A percentile compares a stretch with the other conserved stretches of the same genome.
These are phyloP conservation scores for Brachypteracias leptosomus DNA, from an alignment of 2,113 vertebrate species.

Conservation along the genomic window DNA sequence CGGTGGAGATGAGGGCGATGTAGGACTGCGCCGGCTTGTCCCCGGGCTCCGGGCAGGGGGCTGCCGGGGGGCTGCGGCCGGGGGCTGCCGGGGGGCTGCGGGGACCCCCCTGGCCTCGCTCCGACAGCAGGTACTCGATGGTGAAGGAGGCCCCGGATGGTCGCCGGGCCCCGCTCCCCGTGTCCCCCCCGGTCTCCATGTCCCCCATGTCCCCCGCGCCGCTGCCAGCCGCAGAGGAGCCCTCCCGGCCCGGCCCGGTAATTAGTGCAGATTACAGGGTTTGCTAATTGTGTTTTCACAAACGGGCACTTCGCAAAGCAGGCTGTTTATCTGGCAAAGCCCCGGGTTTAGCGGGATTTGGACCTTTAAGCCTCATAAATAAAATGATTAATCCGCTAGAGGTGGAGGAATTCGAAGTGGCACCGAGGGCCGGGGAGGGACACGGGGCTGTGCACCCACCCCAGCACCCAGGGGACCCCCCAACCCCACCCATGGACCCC, in stretches of 20 bases:
- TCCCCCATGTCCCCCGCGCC: not conserved
- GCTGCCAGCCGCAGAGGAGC: not conserved
- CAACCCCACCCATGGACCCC: too few species aligned
- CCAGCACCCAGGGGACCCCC: too few species aligned
- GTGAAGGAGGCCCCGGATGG: slow-evolving; percentile 76
- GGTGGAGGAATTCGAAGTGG: slow-evolving; percentile 61
- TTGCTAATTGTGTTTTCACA: slow-evolving; percentile 75
- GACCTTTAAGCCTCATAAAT: slow-evolving; percentile 66
- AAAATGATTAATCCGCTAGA: slow-evolving; percentile 70
- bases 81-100: not conserved
- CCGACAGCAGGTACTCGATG: slow-evolving; percentile 79
- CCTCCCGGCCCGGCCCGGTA: not conserved
- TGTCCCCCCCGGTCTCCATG: not conserved
- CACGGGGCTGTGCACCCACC: too few species aligned
- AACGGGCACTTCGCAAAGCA: slow-evolving; percentile 63
- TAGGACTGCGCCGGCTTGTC: slow-evolving; percentile 84
- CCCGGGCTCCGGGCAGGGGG: not conserved
- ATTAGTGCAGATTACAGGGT: slow-evolving; percentile 62
- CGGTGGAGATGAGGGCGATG: slow-evolving; percentile 84
- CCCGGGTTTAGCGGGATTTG: slow-evolving; percentile 66
- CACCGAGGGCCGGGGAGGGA: too few species aligned
- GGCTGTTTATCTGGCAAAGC: slow-evolving; percentile 71
- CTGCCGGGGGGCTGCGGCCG: not conserved
- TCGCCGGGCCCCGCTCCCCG: not conserved
- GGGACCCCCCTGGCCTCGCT: not conserved